Evolutionary conservation across 2,888 invertebrate species (phyloP), one percentile per base, ranked within the genome.

Genomic region (Amphipoea lucens): DNA sequence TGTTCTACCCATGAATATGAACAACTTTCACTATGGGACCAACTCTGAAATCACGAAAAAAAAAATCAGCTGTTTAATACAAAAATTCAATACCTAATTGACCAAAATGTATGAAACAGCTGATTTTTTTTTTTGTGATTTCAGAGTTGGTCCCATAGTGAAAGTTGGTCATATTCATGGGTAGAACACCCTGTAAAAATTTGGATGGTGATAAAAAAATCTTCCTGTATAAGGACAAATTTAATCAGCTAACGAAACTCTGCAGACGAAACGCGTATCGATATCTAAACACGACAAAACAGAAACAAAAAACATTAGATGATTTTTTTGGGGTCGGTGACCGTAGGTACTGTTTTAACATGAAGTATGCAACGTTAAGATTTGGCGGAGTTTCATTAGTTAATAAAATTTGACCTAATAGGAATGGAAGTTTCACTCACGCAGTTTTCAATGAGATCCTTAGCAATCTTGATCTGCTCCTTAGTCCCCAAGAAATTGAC

Each of bases 401-500:
- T 45, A 45, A 29, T 45, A 23, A 57, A 57, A 23, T 57, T 20
- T 45, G 9, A n/a, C 9, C 2, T 29, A 20, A 11, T 29, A n/a
- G 20, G 29, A 20, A 7, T 9, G 51, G 7, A 68, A 66, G 17
- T 62, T 68, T n/a, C 5, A 95, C 96, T 94, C 84, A 99, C 97
- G 92, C 97, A 97, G 75, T 98, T 98, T 80, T 98, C 97, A 70
- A 99, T 97, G 72, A 98, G 95, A 74, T 97, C 97, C 90, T 97
- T 97, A 0, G 99, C 99, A 42, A 97, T 93, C 75, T 97, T 97
- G 70, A 99, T 98, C 95, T 99, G 98, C 76, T 98, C 98, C 72
- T 97, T 97, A 67, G 98, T 98, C 66, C 99, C 99, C 89, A 94
- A 95, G 76, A 97, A 95, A 29, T 91, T 92, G 86, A 97, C 92